Evolutionary conservation across 2,797 vertebrate genomes (phyloP).

Genomic region (Botia almorhae): DNA sequence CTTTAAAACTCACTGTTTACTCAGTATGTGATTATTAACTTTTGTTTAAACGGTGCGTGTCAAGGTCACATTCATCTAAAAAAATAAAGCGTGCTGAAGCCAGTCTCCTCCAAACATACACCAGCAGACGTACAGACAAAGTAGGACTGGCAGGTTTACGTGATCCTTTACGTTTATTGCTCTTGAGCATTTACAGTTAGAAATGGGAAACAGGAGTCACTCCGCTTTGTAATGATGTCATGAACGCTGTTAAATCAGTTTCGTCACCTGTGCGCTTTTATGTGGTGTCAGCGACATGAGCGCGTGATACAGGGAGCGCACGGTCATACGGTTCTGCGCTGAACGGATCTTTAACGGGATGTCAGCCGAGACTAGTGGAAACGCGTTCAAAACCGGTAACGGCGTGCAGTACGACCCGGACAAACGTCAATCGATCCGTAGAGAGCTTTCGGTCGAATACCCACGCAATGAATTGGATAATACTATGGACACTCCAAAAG

Average conservation of each 20-base stretch:
- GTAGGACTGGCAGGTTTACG: neutral
- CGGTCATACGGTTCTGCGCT: slow-evolving; percentile 16
- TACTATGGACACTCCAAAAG: slow-evolving; percentile 24
- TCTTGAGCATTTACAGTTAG: neutral
- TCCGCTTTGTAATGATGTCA: neutral
- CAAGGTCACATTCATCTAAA: slow-evolving; percentile 25
- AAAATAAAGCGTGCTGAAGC: neutral
- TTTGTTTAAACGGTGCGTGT: slow-evolving; percentile 30
- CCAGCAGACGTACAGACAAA: neutral
- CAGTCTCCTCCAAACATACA: neutral
- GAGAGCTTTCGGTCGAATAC: slow-evolving; percentile 43
- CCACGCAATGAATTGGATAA: slow-evolving; percentile 36
- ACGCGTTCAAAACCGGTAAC: slow-evolving; percentile 41
- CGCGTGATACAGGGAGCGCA: slow-evolving; percentile 53
- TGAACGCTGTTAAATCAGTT: slow-evolving; percentile 10
- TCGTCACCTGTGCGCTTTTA: slow-evolving; percentile 45
- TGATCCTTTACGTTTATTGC: neutral
- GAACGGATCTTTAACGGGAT: slow-evolving; percentile 42
- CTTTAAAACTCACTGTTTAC: slow-evolving; percentile 45
- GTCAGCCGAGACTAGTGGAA: slow-evolving; percentile 44
- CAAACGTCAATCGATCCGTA: slow-evolving; percentile 17
- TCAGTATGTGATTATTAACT: slow-evolving; percentile 57
- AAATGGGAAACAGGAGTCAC: neutral
- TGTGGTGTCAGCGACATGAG: slow-evolving; percentile 29
- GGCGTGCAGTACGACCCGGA: slow-evolving; percentile 35